Evolutionary conservation across 1,140 invertebrate genomes (phyloP).

Genomic region (Triops longicaudatus): DNA sequence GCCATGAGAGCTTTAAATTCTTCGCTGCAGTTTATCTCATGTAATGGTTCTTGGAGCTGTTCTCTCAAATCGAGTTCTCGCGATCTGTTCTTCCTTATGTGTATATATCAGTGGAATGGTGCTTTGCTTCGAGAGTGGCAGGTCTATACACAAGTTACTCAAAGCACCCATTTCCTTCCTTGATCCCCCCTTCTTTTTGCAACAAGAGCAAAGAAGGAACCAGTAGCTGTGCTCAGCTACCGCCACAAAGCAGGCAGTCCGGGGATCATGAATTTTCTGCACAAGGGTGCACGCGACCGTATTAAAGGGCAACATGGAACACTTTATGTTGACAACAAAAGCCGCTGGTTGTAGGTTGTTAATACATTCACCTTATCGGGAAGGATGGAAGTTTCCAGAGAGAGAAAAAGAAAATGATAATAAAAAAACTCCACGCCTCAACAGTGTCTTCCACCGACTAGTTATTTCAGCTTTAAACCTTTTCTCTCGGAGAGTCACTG

Average conservation of each 20-base stretch:
- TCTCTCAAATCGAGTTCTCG: neutral
- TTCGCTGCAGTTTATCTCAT: neutral
- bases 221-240: neutral
- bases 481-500: neutral
- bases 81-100: neutral
- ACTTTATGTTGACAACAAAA: neutral
- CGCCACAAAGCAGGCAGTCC: neutral
- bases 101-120: neutral
- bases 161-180: neutral
- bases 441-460: too few species aligned
- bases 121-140: neutral
- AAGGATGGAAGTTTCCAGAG: neutral
- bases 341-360: neutral
- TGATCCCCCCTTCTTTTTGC: neutral
- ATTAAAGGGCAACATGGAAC: neutral
- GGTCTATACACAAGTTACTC: neutral
- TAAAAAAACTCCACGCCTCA: too few species aligned
- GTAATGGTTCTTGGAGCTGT: neutral
- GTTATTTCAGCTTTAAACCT: too few species aligned
- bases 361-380: neutral
- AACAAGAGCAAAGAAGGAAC: neutral
- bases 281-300: too few species aligned
- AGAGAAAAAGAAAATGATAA: neutral
- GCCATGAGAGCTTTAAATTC: neutral
- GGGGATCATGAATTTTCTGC: neutral